A percentile compares a stretch with the other conserved stretches of the same genome.
These are phyloP conservation scores for Pipistrellus kuhlii DNA, from an alignment of 2,797 vertebrate species.

Conservation along the genomic window DNA sequence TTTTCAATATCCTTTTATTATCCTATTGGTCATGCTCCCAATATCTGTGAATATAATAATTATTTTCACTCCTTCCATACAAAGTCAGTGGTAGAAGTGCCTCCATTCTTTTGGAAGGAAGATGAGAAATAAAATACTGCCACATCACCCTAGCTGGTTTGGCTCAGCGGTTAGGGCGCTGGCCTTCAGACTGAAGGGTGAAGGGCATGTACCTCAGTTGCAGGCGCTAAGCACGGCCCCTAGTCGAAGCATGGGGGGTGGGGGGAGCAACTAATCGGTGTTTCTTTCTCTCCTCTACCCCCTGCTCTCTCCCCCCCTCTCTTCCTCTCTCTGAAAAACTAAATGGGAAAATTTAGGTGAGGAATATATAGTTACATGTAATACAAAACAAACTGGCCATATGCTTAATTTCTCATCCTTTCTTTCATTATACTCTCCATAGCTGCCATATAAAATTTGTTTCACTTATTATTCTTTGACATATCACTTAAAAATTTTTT, in stretches of 20 bases:
- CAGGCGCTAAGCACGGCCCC: too few species aligned
- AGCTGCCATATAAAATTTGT: neutral
- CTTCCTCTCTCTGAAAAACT: too few species aligned
- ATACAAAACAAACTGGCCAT: neutral
- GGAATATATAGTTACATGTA: neutral
- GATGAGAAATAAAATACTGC: neutral
- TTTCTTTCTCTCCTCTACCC: too few species aligned
- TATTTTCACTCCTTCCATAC: slow-evolving; percentile 2
- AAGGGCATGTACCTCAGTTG: too few species aligned
- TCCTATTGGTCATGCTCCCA: neutral
- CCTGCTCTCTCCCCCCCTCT: too few species aligned
- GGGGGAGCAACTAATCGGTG: too few species aligned
- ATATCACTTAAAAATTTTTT: neutral
- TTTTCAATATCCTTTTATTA: neutral
- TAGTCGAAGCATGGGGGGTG: too few species aligned
- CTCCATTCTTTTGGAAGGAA: slow-evolving; percentile 11
- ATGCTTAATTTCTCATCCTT: neutral
- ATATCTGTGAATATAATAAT: neutral
- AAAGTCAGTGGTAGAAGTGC: neutral
- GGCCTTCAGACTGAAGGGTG: too few species aligned
- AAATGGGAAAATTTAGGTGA: too few species aligned
- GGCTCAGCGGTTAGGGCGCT: too few species aligned
- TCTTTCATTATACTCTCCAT: neutral
- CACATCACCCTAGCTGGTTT: neutral
- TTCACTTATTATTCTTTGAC: neutral